A percentile compares a stretch with the other conserved stretches of the same genome.
Conservation (phyloP, 1,140 invertebrate genomes). For the Neoseiulus cucumeris region DNA sequence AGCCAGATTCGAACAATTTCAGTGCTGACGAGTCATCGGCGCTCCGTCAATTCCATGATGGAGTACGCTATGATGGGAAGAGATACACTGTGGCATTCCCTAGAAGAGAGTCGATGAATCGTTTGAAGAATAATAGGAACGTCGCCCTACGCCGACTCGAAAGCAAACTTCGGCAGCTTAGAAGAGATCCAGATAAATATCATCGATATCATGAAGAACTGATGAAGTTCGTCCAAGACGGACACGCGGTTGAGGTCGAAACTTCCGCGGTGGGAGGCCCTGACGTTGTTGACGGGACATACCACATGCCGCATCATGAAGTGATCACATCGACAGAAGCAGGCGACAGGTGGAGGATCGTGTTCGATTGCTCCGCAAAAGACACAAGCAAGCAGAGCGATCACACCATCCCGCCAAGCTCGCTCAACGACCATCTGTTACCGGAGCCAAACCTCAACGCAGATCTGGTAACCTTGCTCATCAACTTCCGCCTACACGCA, state of each 20-base stretch:
- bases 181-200: not conserved
- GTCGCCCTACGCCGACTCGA: not conserved
- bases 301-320: not conserved
- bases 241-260: not conserved
- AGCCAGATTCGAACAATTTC: too few relatives aligned
- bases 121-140: not conserved
- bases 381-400: too few relatives aligned
- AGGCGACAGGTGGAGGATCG: not conserved
- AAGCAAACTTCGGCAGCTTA: not conserved
- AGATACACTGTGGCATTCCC: too few relatives aligned
- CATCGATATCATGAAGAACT: not conserved
- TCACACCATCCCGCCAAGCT: too few relatives aligned
- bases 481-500: not conserved
- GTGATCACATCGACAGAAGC: not conserved
- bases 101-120: too few relatives aligned
- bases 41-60: too few relatives aligned
- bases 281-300: not conserved
- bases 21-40: too few relatives aligned
- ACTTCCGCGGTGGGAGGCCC: not conserved
- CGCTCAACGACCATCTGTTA: constrained; percentile 10
- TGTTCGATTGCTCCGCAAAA: not conserved
- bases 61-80: too few relatives aligned
- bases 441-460: not conserved
- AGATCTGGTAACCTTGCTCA: not conserved
- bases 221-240: not conserved